These are phyloP conservation scores for Saccostrea cuccullata DNA, from an alignment of 1,140 invertebrate genomes.

Conservation along the genomic window DNA sequence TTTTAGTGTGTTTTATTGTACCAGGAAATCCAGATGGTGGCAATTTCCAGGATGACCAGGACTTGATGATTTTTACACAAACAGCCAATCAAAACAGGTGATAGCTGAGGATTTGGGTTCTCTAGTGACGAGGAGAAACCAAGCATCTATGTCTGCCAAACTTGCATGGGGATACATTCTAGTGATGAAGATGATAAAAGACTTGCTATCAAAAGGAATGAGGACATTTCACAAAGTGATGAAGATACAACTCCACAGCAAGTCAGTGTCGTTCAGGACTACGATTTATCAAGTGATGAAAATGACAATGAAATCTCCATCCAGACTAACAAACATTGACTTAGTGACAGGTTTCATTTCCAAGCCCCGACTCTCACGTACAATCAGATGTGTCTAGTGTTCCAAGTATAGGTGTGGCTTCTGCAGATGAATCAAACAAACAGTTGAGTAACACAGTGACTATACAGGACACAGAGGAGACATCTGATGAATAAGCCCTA, in stretches of 20 bases:
- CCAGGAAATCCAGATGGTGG: slow-evolving; percentile 90
- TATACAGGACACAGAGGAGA: background rate
- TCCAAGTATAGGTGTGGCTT: background rate
- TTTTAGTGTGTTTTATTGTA: too few relatives aligned
- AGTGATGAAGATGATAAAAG: slow-evolving; percentile 15
- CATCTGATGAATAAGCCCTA: background rate
- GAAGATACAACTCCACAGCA: background rate
- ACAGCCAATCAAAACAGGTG: slow-evolving; percentile 8
- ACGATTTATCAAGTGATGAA: slow-evolving; percentile 45
- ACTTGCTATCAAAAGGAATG: slow-evolving; percentile 10
- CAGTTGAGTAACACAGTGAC: too few relatives aligned
- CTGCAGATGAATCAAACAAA: background rate
- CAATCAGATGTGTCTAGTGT: background rate
- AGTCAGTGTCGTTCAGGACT: background rate
- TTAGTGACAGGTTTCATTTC: background rate
- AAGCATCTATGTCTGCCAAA: slow-evolving; percentile 10
- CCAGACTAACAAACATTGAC: background rate
- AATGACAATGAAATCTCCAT: background rate
- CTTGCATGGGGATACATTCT: background rate
- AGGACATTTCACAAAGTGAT: slow-evolving; percentile 30
- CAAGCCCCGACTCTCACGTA: background rate
- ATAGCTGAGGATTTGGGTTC: slow-evolving; percentile 61
- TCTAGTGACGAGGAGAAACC: slow-evolving; percentile 71
- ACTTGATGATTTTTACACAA: slow-evolving; percentile 81
- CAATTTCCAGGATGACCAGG: slow-evolving; percentile 87